Conservation (phyloP, 2,797 vertebrate species). For the Serranus cabrilla region DNA sequence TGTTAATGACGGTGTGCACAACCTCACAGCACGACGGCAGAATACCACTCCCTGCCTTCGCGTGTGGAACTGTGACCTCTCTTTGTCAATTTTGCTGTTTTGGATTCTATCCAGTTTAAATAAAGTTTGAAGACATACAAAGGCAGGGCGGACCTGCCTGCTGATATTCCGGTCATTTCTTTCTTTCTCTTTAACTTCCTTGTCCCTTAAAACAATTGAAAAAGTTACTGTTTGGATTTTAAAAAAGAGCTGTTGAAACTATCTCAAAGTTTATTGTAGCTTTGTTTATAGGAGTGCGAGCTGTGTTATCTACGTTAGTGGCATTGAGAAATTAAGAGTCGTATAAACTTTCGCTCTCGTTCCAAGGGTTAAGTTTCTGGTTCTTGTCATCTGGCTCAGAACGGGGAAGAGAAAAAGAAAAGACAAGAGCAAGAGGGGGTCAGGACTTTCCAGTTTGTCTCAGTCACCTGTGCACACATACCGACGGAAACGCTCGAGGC, state of each 20-base stretch:
- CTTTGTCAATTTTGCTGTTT: slow-evolving; percentile 70
- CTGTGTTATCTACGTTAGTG: slow-evolving; percentile 10
- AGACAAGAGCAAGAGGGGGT: slow-evolving; percentile 35
- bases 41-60: slow-evolving; percentile 63
- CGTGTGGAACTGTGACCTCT: slow-evolving; percentile 67
- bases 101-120: slow-evolving; percentile 72
- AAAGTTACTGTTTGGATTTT: slow-evolving; percentile 23
- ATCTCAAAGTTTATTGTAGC: slow-evolving; percentile 19
- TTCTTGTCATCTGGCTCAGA: slow-evolving; percentile 33
- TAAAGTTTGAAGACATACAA: slow-evolving; percentile 65
- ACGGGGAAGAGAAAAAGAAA: neutral
- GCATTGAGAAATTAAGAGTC: slow-evolving; percentile 23
- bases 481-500: slow-evolving; percentile 24
- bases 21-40: slow-evolving; percentile 23
- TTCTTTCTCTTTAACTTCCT: slow-evolving; percentile 59
- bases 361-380: slow-evolving; percentile 56
- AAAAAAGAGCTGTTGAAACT: slow-evolving; percentile 34
- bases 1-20: slow-evolving; percentile 19
- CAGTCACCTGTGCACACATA: slow-evolving; percentile 50
- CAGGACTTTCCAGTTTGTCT: slow-evolving; percentile 63
- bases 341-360: neutral
- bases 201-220: slow-evolving; percentile 52
- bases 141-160: slow-evolving; percentile 61
- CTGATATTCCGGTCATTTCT: slow-evolving; percentile 35
- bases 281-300: slow-evolving; percentile 18